phyloP scores from a whole-genome alignment of 2,888 invertebrate species.

The Ephialtes manifestator region DNA sequence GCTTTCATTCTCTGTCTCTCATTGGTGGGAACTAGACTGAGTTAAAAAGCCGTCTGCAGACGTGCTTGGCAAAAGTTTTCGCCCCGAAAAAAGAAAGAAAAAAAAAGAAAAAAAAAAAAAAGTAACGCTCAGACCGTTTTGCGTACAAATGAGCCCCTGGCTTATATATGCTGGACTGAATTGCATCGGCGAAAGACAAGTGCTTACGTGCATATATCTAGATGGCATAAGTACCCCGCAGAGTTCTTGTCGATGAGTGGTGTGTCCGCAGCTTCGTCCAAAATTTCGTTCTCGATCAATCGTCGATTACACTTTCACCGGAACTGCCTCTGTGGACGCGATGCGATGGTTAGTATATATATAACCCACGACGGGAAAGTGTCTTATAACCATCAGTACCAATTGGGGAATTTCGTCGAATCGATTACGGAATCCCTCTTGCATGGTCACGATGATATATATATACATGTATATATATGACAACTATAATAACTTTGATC shows the following conservation, averaged over 20 bases:
- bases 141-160: not conserved
- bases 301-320: slow-evolving; percentile 62
- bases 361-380: slow-evolving; percentile 29
- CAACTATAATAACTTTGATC: slow-evolving; percentile 18
- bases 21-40: slow-evolving; percentile 38
- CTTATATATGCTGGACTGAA: not conserved
- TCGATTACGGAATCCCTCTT: slow-evolving; percentile 32
- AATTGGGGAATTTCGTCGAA: slow-evolving; percentile 58
- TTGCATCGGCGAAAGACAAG: not conserved
- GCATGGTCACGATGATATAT: slow-evolving; percentile 23
- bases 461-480: slow-evolving; percentile 16
- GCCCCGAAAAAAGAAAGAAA: slow-evolving; percentile 19
- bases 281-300: slow-evolving; percentile 52
- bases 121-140: not conserved
- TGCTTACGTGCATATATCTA: not conserved
- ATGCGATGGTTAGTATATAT: not conserved
- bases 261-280: not conserved
- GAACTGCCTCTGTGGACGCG: slow-evolving; percentile 22
- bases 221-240: slow-evolving; percentile 6
- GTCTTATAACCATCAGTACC: slow-evolving; percentile 30
- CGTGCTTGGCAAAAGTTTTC: slow-evolving; percentile 59
- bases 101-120: slow-evolving; percentile 30
- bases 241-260: not conserved
- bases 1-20: slow-evolving; percentile 38
- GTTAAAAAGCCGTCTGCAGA: slow-evolving; percentile 53